Percentiles rank a stretch among this genome's conserved stretches.
Evolutionary conservation across 2,888 invertebrate species (phyloP).

Genomic region (Patella pellucida): DNA sequence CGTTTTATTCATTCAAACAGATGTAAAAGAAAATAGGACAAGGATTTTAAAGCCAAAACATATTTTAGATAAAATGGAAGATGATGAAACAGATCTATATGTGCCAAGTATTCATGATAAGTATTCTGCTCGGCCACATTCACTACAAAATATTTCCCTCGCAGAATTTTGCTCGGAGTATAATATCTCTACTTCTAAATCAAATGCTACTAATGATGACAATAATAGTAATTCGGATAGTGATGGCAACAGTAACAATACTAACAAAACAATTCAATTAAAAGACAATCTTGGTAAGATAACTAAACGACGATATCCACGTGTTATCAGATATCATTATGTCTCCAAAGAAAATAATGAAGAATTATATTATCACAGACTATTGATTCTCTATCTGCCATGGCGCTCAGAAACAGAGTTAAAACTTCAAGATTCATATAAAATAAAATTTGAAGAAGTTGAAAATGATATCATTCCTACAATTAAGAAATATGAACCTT

Average conservation of each 20-base stretch:
- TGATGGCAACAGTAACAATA: too few relatives aligned
- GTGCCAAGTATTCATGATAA: conserved; percentile 18
- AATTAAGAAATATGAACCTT: background rate
- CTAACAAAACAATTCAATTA: too few relatives aligned
- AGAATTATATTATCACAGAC: too few relatives aligned
- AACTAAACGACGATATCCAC: background rate
- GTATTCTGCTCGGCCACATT: conserved; percentile 12
- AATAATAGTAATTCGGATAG: too few relatives aligned
- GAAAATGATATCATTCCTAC: background rate
- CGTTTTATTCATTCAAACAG: conserved; percentile 15
- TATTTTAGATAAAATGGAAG: conserved; percentile 17
- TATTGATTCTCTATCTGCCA: too few relatives aligned
- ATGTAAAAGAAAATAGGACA: conserved; percentile 9
- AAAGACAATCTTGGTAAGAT: too few relatives aligned
- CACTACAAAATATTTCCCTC: too few relatives aligned
- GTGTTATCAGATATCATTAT: too few relatives aligned
- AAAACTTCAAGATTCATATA: conserved; percentile 5
- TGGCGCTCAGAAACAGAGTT: background rate
- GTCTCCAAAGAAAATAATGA: too few relatives aligned
- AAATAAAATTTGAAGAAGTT: background rate
- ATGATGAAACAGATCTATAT: conserved; percentile 17
- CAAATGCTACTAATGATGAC: too few relatives aligned
- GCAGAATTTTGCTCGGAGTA: too few relatives aligned
- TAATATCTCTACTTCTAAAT: too few relatives aligned
- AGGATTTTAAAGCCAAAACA: conserved; percentile 1